Percentiles rank a stretch among this genome's conserved stretches.
phyloP scores from a whole-genome alignment of 1,140 invertebrate species.

The Panagrolaimus sp. region DNA sequence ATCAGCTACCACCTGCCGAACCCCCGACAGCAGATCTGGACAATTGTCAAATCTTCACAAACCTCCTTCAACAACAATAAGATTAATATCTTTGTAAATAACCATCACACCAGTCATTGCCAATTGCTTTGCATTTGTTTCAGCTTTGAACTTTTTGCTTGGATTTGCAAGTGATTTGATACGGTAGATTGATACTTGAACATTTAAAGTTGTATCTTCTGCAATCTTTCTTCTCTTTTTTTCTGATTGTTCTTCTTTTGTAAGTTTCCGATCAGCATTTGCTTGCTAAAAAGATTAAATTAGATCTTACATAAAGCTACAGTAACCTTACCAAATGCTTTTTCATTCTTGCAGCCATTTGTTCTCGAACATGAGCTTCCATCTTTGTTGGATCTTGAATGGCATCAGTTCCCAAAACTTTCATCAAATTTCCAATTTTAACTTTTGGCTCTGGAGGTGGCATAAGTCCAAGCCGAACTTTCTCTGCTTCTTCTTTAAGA shows the following conservation, averaged over 20 bases:
- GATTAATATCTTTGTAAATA: conserved; percentile 88
- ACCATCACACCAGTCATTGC: conserved; percentile 90
- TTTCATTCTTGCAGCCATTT: conserved; percentile 93
- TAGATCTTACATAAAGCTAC: background rate
- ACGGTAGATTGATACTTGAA: conserved; percentile 86
- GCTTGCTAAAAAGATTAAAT: conserved; percentile 75
- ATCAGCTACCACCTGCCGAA: no score
- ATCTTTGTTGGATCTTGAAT: conserved; percentile 98
- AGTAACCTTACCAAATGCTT: conserved; percentile 47
- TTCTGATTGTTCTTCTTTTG: conserved; percentile 82
- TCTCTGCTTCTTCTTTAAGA: conserved; percentile 97
- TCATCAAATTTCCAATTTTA: conserved; percentile 95
- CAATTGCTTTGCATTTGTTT: conserved; percentile 91
- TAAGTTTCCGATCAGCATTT: conserved; percentile 86
- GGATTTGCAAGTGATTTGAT: conserved; percentile 82
- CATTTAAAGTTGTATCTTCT: conserved; percentile 80
- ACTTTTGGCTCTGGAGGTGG: conserved; percentile 95
- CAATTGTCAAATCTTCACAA: conserved; percentile 29
- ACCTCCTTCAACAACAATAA: conserved; percentile 94
- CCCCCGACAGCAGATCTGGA: no score
- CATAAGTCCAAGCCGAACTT: conserved; percentile 86
- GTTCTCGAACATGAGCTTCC: conserved; percentile 91
- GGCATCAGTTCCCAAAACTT: conserved; percentile 91
- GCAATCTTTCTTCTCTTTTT: conserved; percentile 87
- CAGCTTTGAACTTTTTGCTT: conserved; percentile 94